A percentile compares a stretch with the other conserved stretches of the same genome.
Evolutionary conservation across 2,888 invertebrate species (phyloP).

Genomic region (Parapristionchus giblindavisi): DNA sequence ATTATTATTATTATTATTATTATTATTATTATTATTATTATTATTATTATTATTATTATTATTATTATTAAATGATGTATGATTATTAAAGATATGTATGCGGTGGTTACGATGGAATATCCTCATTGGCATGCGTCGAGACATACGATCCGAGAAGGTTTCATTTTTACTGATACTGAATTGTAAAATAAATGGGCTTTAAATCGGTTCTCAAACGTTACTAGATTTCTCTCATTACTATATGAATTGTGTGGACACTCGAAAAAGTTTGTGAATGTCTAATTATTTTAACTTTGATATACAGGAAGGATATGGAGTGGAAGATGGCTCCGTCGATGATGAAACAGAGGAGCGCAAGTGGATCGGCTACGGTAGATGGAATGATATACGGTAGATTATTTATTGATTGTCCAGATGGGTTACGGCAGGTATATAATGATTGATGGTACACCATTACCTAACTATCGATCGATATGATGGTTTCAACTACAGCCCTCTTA

Average conservation of each 20-base stretch:
- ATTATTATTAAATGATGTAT: too few relatives aligned
- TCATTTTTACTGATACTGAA: not conserved
- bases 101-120: slow-evolving; percentile 74
- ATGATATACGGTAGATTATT: slow-evolving; percentile 70
- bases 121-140: slow-evolving; percentile 85
- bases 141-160: slow-evolving; percentile 15
- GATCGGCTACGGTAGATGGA: slow-evolving; percentile 71
- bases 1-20: too few relatives aligned
- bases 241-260: too few relatives aligned
- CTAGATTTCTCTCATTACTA: not conserved
- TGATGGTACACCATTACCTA: not conserved
- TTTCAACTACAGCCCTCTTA: slow-evolving; percentile 28
- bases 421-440: not conserved
- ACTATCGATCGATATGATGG: too few relatives aligned
- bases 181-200: too few relatives aligned
- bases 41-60: too few relatives aligned
- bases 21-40: too few relatives aligned
- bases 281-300: not conserved
- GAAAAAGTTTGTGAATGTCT: not conserved
- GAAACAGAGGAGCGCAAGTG: slow-evolving; percentile 72
- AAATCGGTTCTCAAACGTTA: too few relatives aligned
- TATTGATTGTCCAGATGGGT: slow-evolving; percentile 48
- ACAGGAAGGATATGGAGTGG: slow-evolving; percentile 65
- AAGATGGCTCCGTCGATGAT: slow-evolving; percentile 70
- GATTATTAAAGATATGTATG: slow-evolving; percentile 50